Base-by-base conservation (phyloP, 1,140 invertebrate genomes). In the Hycleus phaleratus region DNA sequence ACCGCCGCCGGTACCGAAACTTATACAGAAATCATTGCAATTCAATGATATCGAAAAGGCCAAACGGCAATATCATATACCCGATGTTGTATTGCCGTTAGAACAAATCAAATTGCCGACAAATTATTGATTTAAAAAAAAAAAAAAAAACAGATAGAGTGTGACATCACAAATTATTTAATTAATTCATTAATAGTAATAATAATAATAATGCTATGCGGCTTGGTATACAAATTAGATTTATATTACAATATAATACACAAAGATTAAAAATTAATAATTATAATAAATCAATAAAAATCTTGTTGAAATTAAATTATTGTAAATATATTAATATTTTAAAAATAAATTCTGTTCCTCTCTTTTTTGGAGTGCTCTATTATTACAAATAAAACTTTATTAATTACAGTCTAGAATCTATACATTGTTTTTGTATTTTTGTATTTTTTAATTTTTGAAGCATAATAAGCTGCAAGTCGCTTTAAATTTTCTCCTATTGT, bases 1-100 rank as follows among this genome's bases (percentile, higher is more conserved):
- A 1, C 74, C 81, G 3, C 80, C 79, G 2, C 81, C 81, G 58
- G 73, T 82, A 39, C 82, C 82, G 6, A 73, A 73, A 26, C 74
- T 68, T 2, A 82, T 82, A 63, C 58, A 77, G 10, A 73, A 73
- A 42, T 67, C 78, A 3, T 56, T 82, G 18, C 74, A 80, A 58
- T 78, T 72, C 69, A 79, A 61, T 47, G 46, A 58, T 18, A 57
- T 51, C 25, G 57, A 59, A 18, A 46, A 55, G 40, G 57, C 47
- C 2, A 25, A 26, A 39, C 11, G 58, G 50, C 12, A 59, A 47
- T 46, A 11, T 48, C 50, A 18, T 11, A 11, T 42, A n/a, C 40
- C 40, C 4, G 5, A 43, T 46, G 54, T 42, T 26, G 8, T 26
- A 32, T 25, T 54, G 40, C 51, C 51, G 1, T 10, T 42, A 11